phyloP scores from a whole-genome alignment of 2,888 invertebrate species.

The Ornithoptera priamus region DNA sequence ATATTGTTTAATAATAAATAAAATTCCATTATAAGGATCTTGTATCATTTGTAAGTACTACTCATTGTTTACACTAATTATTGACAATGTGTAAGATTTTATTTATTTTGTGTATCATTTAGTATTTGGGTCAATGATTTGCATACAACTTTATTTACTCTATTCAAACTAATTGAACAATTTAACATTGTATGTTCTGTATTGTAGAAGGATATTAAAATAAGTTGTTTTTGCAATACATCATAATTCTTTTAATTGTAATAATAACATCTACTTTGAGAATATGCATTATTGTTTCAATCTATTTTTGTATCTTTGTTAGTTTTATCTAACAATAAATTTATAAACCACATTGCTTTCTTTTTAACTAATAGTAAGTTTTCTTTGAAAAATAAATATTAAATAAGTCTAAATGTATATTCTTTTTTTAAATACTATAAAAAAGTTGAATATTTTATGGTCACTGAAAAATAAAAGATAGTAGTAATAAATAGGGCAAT shows the following conservation, averaged over 20 bases:
- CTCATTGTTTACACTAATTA: constrained; percentile 46
- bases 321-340: constrained; percentile 63
- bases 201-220: background rate
- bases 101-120: constrained; percentile 33
- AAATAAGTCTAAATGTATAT: too few relatives aligned
- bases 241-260: background rate
- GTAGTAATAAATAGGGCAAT: too few relatives aligned
- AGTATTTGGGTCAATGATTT: constrained; percentile 1
- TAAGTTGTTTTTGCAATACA: background rate
- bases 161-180: background rate
- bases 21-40: constrained; percentile 48
- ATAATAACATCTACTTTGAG: constrained; percentile 42
- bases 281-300: constrained; percentile 63
- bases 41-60: constrained; percentile 44
- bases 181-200: background rate
- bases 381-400: too few relatives aligned
- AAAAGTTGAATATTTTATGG: too few relatives aligned
- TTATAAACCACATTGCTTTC: constrained; percentile 38
- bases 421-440: too few relatives aligned
- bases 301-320: constrained; percentile 74
- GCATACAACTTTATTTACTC: background rate
- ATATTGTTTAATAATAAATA: constrained; percentile 31
- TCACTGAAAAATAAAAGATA: too few relatives aligned
- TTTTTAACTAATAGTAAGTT: background rate
- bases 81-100: constrained; percentile 41